phyloP scores from a whole-genome alignment of 2,113 vertebrate genomes.

The Genyomyrus donnyi region DNA sequence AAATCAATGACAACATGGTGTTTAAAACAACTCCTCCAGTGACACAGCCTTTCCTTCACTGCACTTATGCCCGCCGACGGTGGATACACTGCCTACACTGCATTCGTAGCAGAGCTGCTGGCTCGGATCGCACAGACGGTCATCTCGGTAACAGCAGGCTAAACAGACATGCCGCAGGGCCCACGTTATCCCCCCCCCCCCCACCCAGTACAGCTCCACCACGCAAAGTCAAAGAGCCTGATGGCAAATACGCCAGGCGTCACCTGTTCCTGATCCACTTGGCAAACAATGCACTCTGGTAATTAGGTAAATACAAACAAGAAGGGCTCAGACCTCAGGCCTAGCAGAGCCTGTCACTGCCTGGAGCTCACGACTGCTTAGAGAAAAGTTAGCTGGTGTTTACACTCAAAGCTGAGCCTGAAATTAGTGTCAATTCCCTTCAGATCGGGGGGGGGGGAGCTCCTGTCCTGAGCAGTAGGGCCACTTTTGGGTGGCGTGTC shows the following conservation, averaged over 20 bases:
- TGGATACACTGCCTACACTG: background rate
- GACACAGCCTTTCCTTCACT: background rate
- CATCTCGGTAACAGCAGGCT: constrained; percentile 19
- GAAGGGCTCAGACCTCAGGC: constrained; percentile 29
- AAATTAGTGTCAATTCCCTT: constrained; percentile 31
- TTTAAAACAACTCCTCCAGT: background rate
- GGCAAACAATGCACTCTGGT: constrained; percentile 54
- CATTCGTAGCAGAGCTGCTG: background rate
- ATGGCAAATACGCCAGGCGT: constrained; percentile 50
- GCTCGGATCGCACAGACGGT: background rate
- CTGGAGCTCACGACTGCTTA: background rate
- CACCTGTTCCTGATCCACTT: constrained; percentile 46
- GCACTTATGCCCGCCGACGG: background rate
- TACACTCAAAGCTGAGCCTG: constrained; percentile 23
- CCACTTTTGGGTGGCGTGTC: too few species aligned
- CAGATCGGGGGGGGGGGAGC: constrained; percentile 18
- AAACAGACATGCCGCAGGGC: constrained; percentile 23
- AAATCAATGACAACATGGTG: background rate
- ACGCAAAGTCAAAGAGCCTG: constrained; percentile 49
- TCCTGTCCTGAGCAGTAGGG: too few species aligned
- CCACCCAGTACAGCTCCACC: constrained; percentile 25
- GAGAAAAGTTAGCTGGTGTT: constrained; percentile 25
- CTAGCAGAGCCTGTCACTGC: background rate
- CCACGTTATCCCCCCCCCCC: constrained; percentile 20
- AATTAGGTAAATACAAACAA: constrained; percentile 55